Percentiles rank a stretch among this genome's conserved stretches.
These are phyloP conservation scores for Ispidina picta DNA, from an alignment of 2,797 vertebrate genomes.

Conservation along the genomic window DNA sequence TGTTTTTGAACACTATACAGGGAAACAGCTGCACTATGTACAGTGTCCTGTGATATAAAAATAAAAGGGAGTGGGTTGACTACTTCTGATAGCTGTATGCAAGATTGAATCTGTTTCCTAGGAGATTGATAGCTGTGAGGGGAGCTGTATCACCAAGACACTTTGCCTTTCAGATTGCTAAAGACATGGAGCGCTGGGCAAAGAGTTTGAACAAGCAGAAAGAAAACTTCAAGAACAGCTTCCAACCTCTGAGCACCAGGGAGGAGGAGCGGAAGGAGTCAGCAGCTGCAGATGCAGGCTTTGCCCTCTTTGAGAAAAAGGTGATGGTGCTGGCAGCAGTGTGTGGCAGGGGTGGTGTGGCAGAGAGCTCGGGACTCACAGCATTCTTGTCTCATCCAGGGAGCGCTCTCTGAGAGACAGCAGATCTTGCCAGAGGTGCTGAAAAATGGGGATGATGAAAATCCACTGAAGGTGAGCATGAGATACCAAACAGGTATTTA, in stretches of 20 bases:
- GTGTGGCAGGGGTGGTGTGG: rapidly evolving
- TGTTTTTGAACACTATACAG: background rate
- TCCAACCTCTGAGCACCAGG: slow-evolving; percentile 89
- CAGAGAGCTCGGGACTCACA: background rate
- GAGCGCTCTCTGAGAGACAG: slow-evolving; percentile 86
- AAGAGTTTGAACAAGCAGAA: slow-evolving; percentile 99
- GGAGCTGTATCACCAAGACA: background rate
- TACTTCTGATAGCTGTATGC: background rate
- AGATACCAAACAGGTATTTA: background rate
- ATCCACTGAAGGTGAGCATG: slow-evolving; percentile 84
- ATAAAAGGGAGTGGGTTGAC: slow-evolving; percentile 28
- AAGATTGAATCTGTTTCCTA: background rate
- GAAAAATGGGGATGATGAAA: slow-evolving; percentile 87
- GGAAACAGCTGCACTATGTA: slow-evolving; percentile 39
- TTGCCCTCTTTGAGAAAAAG: slow-evolving; percentile 97
- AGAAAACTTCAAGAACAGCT: slow-evolving; percentile 96
- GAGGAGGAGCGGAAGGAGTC: slow-evolving; percentile 93
- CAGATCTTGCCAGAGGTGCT: slow-evolving; percentile 85
- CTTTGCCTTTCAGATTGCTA: slow-evolving; percentile 88
- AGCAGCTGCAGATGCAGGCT: slow-evolving; percentile 95
- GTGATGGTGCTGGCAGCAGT: slow-evolving; percentile 68
- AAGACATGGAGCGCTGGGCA: slow-evolving; percentile 99
- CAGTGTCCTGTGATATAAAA: slow-evolving; percentile 17
- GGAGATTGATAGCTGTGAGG: background rate
- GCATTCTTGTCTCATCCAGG: slow-evolving; percentile 63